Base-by-base conservation (phyloP, 2,888 invertebrate species). In the Leucophora obtusa region DNA sequence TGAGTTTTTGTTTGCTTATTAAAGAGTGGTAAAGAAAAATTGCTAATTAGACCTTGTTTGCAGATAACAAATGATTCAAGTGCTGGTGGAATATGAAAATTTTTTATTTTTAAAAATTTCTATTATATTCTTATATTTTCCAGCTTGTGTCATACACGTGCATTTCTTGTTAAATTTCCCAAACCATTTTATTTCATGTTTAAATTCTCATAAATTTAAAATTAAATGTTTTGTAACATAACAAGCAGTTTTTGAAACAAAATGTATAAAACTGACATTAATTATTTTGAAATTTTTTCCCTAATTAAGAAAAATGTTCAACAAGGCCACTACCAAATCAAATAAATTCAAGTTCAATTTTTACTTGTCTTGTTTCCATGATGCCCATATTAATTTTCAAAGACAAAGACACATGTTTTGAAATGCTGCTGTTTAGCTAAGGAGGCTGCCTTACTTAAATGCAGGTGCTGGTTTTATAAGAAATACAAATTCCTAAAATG, bases 21-120 rank as follows among this genome's bases (percentile, higher is more conserved):
- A n/a, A 38, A 14, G 38, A 11, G 28, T 7, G 6, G 28, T 28
- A 28, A 21, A 21, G 21, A 21, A 35, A 35, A 14, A 43, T 14
- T 84, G 6, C 47, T 83, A 6, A 75, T 84, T 7, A 84, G 83
- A 66, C 74, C 83, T 0, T 83, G 84, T 75, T 28, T 62, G 83
- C 5, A 82, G 83, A n/a, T 63, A 79, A 10, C 76, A 73, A 28
- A 58, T 84, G 35, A 51, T 84, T 5, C 84, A 84, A 3, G 76
- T 73, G 21, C 63, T 38, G 38, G 11, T 21, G 21, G 21, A 21
- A 21, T 3, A 21, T 21, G 21, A 28, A 7, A 28, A 28, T 1
- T 28, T 28, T 28, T 7, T 28, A 4, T 28, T 6, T 28, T 28
- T 28, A 6, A 28, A 28, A 28, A 28, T 28, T 15, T 28, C 8